These are phyloP conservation scores for Nasonia longicornis DNA, from an alignment of 1,140 invertebrate genomes.

Conservation along the genomic window DNA sequence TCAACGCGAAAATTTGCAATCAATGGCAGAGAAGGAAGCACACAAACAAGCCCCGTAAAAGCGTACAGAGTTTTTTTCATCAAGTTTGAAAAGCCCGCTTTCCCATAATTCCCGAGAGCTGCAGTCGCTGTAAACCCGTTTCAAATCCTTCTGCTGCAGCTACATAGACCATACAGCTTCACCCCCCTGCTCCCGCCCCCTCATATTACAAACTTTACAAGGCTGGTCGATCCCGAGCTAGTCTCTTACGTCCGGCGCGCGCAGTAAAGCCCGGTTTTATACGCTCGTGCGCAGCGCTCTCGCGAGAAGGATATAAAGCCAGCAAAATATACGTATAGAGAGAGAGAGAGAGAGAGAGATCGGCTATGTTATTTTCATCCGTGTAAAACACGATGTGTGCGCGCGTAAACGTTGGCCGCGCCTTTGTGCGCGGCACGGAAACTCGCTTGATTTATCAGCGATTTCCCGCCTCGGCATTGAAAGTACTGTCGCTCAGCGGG, in stretches of 20 bases:
- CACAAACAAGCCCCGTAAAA: neutral
- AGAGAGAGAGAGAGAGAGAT: neutral
- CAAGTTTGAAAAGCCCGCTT: neutral
- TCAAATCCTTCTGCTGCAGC: neutral
- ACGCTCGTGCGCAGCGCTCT: neutral
- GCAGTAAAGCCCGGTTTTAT: neutral
- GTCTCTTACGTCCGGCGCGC: neutral
- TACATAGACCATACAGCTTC: neutral
- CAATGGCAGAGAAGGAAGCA: too few species aligned
- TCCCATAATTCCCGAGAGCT: neutral
- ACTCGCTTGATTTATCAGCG: neutral
- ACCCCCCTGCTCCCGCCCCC: neutral
- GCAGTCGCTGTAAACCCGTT: neutral
- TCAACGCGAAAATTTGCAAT: too few species aligned
- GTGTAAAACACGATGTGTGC: neutral
- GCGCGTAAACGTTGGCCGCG: neutral
- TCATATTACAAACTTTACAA: neutral
- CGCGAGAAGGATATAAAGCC: neutral
- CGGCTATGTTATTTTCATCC: neutral
- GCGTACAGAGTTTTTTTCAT: neutral
- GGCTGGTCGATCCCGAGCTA: neutral
- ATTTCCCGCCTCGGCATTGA: neutral
- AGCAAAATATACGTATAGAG: neutral
- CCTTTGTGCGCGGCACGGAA: neutral
- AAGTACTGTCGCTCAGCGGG: neutral